Conservation (phyloP, 2,797 vertebrate species). For the Trichosurus vulpecula region DNA sequence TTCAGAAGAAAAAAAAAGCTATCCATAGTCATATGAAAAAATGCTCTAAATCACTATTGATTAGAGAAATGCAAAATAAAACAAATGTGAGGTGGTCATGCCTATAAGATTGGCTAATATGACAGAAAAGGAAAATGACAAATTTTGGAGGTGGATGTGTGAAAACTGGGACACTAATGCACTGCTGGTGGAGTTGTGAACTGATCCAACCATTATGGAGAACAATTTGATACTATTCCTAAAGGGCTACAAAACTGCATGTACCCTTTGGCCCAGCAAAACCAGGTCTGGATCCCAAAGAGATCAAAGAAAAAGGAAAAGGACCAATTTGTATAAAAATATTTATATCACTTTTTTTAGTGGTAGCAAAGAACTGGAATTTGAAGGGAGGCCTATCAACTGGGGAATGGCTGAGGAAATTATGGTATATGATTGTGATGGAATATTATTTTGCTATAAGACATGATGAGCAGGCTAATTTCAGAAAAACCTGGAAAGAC, state of each 20-base stretch:
- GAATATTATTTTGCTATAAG: background rate
- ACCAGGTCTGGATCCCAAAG: background rate
- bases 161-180: background rate
- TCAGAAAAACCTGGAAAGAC: background rate
- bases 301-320: background rate
- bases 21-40: background rate
- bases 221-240: background rate
- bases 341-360: background rate
- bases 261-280: background rate
- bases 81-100: background rate
- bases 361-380: background rate
- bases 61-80: background rate
- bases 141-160: background rate
- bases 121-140: background rate
- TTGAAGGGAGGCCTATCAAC: background rate
- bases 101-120: background rate
- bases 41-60: background rate
- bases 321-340: background rate
- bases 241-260: background rate
- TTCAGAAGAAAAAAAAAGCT: background rate
- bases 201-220: background rate
- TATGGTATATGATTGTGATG: background rate
- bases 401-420: background rate
- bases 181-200: background rate
- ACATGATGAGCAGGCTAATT: background rate